Base-by-base conservation (phyloP, 2,113 vertebrate genomes). In the Centropus bengalensis region DNA sequence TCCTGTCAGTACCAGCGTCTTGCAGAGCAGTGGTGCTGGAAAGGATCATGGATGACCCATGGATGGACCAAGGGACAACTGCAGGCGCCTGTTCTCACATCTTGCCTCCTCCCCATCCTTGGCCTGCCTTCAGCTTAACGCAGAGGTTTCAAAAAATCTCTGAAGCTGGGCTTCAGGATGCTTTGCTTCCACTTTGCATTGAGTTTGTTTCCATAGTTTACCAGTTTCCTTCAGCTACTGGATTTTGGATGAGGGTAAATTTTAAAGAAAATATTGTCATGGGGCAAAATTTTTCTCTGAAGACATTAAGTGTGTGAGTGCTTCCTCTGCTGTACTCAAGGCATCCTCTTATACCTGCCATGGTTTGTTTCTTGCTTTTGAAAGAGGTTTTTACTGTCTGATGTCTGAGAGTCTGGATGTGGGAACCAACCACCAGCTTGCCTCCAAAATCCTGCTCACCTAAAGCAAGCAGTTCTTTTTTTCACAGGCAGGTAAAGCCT, bases 401-500 rank as follows among this genome's bases (percentile, higher is more conserved):
- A 32, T 47, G 14, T 40, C 38, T 78, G 49, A 73, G 60, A 51
- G 33, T 40, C 55, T 8, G 14, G 66, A 33, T 40, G 16, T 1
- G 4, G 62, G 75, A 84, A 63, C 10, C n/a, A 15, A 40, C 58
- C 6, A 7, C 38, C 69, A 67, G 10, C 1, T 1, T 0, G 0
- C 56, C 77, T 93, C 83, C 90, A 79, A 92, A 95, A 86, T 85
- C 58, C 60, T 26, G 30, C 63, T 89, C 20, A 85, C 30, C 24
- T 59, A 80, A 94, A 56, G 86, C 80, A 80, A 71, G 44, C 1
- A 2, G 2, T 55, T 32, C 18, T 56, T 56, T 56, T 75, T 95
- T 94, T 89, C 62, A 84, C 75, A 88, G 51, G 33, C 83, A 88
- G 85, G 93, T 94, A 92, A 95, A 93, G 91, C 84, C 63, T 96